Evolutionary conservation across 1,140 invertebrate species (phyloP), one percentile per base, ranked within the genome.

Genomic region (Orussus abietinus): DNA sequence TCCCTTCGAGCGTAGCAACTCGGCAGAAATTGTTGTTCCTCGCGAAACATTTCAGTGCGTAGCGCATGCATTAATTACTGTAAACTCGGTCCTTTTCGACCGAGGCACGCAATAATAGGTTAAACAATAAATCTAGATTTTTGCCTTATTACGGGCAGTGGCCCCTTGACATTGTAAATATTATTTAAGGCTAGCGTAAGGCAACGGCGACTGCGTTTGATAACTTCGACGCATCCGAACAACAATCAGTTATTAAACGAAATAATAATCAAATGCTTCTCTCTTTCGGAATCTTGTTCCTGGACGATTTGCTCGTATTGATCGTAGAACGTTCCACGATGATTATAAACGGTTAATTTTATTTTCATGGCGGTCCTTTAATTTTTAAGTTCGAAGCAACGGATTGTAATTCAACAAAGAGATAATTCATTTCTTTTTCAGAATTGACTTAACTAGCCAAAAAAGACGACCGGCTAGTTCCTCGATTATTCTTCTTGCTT

Each of bases 111-210:
- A 48, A 47, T 41, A 51, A 42, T 43, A 47, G 32, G 17, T 26
- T 20, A 43, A 43, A 31, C 35, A 22, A 46, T 38, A 45, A 41
- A 44, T 45, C 42, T 48, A 48, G 45, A 51, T 42, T 47, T 47
- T 51, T 44, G 45, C 49, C 49, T 51, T 48, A 51, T 29, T 44
- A 36, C 42, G 39, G 31, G 38, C 37, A 22, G 34, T 20, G 6
- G 12, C 31, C 45, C 34, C 38, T n/a, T n/a, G n/a, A n/a, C 21
- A 22, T 40, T 50, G 47, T 50, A 50, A 29, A 50, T 50, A 50
- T 33, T 50, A 41, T 21, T 39, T 39, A 46, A 28, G 37, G 28
- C 17, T 38, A 40, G 36, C 19, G 12, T 36, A 31, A 41, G n/a
- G 33, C n/a, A 17, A 28, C 22, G 34, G 29, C 30, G 22, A 38